Conservation (phyloP, 2,888 invertebrate genomes). For the Dysmachus trigonus region DNA sequence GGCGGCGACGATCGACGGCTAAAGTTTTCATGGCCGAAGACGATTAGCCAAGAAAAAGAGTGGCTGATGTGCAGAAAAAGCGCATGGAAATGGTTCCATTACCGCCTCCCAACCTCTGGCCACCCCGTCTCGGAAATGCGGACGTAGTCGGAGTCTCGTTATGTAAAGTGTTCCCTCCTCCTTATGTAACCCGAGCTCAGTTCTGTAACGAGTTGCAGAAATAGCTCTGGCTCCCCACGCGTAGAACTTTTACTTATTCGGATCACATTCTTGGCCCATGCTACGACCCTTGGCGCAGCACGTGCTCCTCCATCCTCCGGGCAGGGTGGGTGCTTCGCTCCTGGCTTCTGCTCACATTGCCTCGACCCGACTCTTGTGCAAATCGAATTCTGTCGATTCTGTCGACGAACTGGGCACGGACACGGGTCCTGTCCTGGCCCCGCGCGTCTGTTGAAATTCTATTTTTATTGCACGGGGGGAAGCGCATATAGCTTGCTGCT, state of each 20-base stretch:
- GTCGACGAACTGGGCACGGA: not conserved
- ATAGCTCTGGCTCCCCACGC: not conserved
- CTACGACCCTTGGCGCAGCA: not conserved
- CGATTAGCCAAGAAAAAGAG: constrained; percentile 34
- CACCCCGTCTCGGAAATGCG: not conserved
- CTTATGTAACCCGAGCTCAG: not conserved
- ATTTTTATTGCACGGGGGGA: constrained; percentile 9
- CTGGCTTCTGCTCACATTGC: not conserved
- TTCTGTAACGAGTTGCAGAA: constrained; percentile 28
- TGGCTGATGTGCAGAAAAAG: constrained; percentile 8
- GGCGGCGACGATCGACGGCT: not conserved
- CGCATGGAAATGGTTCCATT: constrained; percentile 20
- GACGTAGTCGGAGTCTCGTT: not conserved
- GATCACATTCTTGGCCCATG: constrained; percentile 25
- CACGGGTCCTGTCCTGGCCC: not conserved
- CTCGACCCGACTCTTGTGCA: not conserved
- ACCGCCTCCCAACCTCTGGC: not conserved
- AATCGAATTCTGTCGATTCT: not conserved
- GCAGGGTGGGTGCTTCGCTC: not conserved
- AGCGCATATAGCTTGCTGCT: not conserved
- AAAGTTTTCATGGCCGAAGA: constrained; percentile 35
- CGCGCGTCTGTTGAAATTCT: not conserved
- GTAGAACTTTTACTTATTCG: constrained; percentile 37
- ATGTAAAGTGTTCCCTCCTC: not conserved
- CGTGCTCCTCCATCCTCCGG: constrained; percentile 2